Conservation (phyloP, 2,113 vertebrate genomes). For the Gallinago jamesoni region DNA sequence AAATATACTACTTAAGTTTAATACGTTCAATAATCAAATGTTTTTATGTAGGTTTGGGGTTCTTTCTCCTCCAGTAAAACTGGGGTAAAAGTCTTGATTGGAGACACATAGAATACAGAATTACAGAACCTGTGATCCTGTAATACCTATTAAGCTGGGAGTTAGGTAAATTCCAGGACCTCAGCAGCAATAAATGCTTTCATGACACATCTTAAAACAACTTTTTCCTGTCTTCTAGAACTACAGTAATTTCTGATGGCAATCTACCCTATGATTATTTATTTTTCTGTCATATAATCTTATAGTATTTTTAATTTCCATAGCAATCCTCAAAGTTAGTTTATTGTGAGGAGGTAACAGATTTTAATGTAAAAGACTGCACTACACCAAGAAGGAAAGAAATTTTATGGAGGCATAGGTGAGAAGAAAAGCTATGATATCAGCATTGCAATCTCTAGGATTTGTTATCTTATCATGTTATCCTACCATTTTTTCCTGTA, state of each 20-base stretch:
- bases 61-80: not conserved
- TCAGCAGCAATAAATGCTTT: not conserved
- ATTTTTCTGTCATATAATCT: not conserved
- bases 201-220: not conserved
- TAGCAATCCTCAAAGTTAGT: not conserved
- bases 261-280: not conserved
- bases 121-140: no score
- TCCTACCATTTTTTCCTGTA: not conserved
- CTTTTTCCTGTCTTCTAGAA: not conserved
- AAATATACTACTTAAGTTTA: not conserved
- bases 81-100: not conserved
- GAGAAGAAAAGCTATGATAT: not conserved
- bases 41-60: not conserved
- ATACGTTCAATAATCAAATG: not conserved
- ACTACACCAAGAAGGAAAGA: not conserved
- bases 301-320: not conserved
- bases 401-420: not conserved
- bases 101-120: not conserved
- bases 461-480: not conserved
- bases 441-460: not conserved
- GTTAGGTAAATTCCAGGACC: not conserved
- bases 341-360: not conserved
- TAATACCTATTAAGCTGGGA: not conserved
- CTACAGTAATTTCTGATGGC: not conserved
- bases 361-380: not conserved